A percentile compares a stretch with the other conserved stretches of the same genome.
Evolutionary conservation across 30 jellyfish, hydroid and myxozoan genomes (phyloP).

Genomic region (Catostylus mosaicus): DNA sequence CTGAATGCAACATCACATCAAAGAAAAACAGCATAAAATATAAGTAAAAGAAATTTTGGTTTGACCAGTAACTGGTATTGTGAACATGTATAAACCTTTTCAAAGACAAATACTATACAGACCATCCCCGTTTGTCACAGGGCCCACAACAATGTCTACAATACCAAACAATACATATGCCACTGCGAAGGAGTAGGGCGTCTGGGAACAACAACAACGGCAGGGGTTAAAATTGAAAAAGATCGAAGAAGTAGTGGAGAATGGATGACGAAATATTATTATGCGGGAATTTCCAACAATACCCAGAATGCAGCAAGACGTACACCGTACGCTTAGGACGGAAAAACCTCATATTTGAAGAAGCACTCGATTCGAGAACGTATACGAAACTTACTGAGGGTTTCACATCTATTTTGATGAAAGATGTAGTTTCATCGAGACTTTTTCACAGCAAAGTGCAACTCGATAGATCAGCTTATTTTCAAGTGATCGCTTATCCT

Average conservation of each 20-base stretch:
- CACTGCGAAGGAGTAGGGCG: not conserved
- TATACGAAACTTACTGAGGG: constrained; percentile 47
- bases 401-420: constrained; percentile 60
- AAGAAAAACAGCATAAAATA: too few species aligned
- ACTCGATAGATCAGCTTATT: constrained; percentile 56
- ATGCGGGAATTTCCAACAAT: constrained; percentile 73
- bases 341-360: constrained; percentile 57
- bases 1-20: too few species aligned
- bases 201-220: not conserved
- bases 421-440: constrained; percentile 76
- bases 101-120: too few species aligned
- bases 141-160: too few species aligned
- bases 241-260: not conserved
- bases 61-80: too few species aligned
- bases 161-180: too few species aligned
- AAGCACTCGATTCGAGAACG: constrained; percentile 31
- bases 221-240: not conserved
- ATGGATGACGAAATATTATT: constrained; percentile 85
- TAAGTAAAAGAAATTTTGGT: too few species aligned
- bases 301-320: constrained; percentile 54
- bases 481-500: constrained; percentile 69
- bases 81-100: too few species aligned
- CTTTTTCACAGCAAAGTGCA: constrained; percentile 60
- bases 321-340: constrained; percentile 69
- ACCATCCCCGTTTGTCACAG: too few species aligned